Conservation (phyloP, 37 sponge, comb jelly and placozoan species). For the Agelas oroides region DNA sequence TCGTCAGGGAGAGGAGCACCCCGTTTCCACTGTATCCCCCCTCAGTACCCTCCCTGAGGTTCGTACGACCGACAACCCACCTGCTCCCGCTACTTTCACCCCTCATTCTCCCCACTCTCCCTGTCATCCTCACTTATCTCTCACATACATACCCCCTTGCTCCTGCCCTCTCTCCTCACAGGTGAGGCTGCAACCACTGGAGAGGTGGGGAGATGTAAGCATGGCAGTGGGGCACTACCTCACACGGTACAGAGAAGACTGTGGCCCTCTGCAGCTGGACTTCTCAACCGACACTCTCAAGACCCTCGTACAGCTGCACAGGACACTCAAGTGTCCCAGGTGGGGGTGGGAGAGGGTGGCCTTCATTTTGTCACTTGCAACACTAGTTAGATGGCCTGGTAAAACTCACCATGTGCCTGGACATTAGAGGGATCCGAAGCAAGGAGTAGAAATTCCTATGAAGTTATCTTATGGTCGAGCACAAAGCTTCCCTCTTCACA, state of each 20-base stretch:
- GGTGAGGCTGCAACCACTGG: conserved; percentile 42
- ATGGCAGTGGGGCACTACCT: conserved; percentile 38
- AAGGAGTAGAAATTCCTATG: too few species aligned
- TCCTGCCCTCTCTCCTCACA: conserved; percentile 1
- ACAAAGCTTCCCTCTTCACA: too few species aligned
- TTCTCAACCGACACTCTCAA: conserved; percentile 61
- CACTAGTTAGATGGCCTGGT: too few species aligned
- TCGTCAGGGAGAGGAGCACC: conserved; percentile 41
- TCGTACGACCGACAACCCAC: background rate
- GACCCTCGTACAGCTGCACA: conserved; percentile 64
- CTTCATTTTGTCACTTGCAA: too few species aligned
- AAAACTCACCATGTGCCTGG: too few species aligned
- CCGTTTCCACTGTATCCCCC: background rate
- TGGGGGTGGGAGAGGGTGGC: too few species aligned
- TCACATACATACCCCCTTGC: too few species aligned
- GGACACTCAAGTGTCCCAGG: conserved; percentile 75
- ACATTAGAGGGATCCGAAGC: conserved; percentile 43
- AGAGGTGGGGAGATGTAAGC: conserved; percentile 54
- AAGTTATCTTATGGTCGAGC: too few species aligned
- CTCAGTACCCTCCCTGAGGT: conserved; percentile 33
- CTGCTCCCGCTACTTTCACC: too few species aligned
- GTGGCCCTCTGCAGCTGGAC: conserved; percentile 37
- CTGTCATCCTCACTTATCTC: too few species aligned
- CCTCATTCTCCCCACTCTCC: too few species aligned
- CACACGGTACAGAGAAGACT: conserved; percentile 64